Evolutionary conservation across 2,113 vertebrate genomes (phyloP), one percentile per base, ranked within the genome.

Genomic region (Heliornis fulica): DNA sequence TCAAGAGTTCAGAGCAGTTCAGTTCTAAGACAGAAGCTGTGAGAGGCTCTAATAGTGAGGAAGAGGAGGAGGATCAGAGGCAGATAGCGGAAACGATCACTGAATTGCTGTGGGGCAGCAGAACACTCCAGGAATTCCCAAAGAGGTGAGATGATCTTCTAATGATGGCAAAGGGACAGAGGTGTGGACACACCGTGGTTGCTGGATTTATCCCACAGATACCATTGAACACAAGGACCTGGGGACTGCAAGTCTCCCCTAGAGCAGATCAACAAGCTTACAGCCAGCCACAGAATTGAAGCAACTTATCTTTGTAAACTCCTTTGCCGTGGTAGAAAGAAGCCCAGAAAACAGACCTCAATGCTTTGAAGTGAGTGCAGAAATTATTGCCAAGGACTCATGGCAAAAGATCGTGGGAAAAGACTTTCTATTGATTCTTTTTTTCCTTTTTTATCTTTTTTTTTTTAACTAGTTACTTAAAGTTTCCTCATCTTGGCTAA

Each of bases 321-420:
- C 53, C 34, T 91, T 93, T 96, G 43, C 68, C 29, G 14, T 63
- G 43, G 41, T 26, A 96, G 72, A 92, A 78, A 93, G 82, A 79
- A 83, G 63, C 66, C 51, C 91, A 95, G 84, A 90, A 95, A 95
- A 89, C 54, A 96, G 80, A 91, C 59, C 75, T 94, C 78, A 93
- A 0, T 87, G 74, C 89, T 96, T 94, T 97, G 87, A 96, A 96
- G 87, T 77, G 74, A 95, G 53, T 18, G 38, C 74, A 94, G 93
- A 95, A 95, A 83, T 85, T 94, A 93, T 89, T 95, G 91, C 93
- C 93, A 96, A 94, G 83, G 77, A 78, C 80, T 93, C 89, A 71
- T 84, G 83, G 93, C 93, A 95, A 94, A 95, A 95, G 94, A 94
- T 86, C 89, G 87, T 97, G 94, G 91, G 92, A 97, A 97, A 97